Evolutionary conservation across 2,888 invertebrate species (phyloP).

Genomic region (Philereme vetulata): DNA sequence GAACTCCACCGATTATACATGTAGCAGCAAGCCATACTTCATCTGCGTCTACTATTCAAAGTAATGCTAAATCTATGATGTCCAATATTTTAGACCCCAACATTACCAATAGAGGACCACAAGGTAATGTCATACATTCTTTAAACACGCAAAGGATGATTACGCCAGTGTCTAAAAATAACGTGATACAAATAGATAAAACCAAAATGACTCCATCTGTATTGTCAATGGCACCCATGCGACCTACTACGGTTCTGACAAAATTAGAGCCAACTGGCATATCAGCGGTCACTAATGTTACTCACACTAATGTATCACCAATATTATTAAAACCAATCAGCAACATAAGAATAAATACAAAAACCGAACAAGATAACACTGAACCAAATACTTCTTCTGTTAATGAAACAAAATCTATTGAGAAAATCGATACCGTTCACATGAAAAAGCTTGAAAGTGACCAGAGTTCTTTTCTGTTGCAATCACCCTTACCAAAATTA

Average conservation of each 20-base stretch:
- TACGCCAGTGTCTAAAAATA: conserved; percentile 61
- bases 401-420: conserved; percentile 39
- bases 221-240: conserved; percentile 67
- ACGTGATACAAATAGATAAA: conserved; percentile 65
- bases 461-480: conserved; percentile 43
- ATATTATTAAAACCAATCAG: conserved; percentile 64
- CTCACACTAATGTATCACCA: conserved; percentile 68
- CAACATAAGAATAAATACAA: conserved; percentile 56
- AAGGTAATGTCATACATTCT: conserved; percentile 70
- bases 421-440: conserved; percentile 35
- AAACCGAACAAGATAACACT: conserved; percentile 52
- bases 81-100: conserved; percentile 62
- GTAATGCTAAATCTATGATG: conserved; percentile 60
- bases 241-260: conserved; percentile 64
- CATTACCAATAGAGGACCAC: conserved; percentile 59
- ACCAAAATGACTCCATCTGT: conserved; percentile 67
- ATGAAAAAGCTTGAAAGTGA: conserved; percentile 44
- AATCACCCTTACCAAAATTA: conserved; percentile 27
- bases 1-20: conserved; percentile 66
- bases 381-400: conserved; percentile 14
- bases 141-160: conserved; percentile 67
- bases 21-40: conserved; percentile 61
- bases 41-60: conserved; percentile 64
- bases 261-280: conserved; percentile 62
- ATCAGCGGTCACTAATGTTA: conserved; percentile 57